These are phyloP conservation scores for Trematocara zebra DNA, from an alignment of 2,113 vertebrate genomes.

Conservation along the genomic window DNA sequence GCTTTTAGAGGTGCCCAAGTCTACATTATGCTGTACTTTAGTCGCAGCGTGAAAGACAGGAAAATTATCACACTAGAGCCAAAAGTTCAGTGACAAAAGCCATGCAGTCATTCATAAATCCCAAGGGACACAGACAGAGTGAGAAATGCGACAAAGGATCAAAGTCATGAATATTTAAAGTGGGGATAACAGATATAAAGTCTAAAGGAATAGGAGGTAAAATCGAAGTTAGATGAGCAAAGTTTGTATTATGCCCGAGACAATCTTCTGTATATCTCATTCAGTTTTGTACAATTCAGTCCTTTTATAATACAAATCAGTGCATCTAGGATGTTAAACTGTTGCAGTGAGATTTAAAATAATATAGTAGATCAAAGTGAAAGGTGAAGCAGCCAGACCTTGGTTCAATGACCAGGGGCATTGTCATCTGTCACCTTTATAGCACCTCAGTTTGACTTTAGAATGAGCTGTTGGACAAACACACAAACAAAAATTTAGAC, in stretches of 20 bases:
- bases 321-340: not conserved
- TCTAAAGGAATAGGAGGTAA: conserved; percentile 24
- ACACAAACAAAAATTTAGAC: not conserved
- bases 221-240: conserved; percentile 42
- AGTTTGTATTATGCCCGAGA: not conserved
- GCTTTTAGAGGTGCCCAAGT: not conserved
- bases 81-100: not conserved
- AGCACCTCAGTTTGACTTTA: not conserved
- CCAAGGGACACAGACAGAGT: conserved; percentile 14
- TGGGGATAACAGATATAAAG: conserved; percentile 27
- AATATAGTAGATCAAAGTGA: not conserved
- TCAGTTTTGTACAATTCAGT: not conserved
- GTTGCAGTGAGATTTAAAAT: not conserved
- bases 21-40: not conserved
- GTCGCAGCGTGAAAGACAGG: not conserved
- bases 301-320: not conserved
- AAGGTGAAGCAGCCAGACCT: not conserved
- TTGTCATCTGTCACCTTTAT: not conserved
- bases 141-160: conserved; percentile 27
- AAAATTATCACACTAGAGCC: not conserved
- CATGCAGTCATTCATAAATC: conserved; percentile 15
- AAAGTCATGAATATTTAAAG: conserved; percentile 46
- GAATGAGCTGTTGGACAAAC: not conserved
- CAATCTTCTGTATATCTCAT: not conserved
- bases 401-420: not conserved